These are phyloP conservation scores for Rhincodon typus DNA, from an alignment of 2,797 vertebrate genomes.

Conservation along the genomic window DNA sequence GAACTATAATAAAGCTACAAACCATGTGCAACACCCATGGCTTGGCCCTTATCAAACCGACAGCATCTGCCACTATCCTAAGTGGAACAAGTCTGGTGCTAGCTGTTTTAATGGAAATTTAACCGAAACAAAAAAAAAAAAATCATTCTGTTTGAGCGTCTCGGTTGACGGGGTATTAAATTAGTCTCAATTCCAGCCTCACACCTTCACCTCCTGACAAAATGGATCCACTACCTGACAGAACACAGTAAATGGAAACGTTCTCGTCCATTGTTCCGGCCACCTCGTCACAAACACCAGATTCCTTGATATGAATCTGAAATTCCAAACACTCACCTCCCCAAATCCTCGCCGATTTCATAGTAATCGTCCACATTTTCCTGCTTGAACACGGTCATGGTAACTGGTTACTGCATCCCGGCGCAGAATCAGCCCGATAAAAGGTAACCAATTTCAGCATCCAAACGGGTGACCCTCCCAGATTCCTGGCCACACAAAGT, in stretches of 20 bases:
- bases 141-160: neutral
- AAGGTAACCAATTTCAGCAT: slow-evolving; percentile 17
- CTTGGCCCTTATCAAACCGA: neutral
- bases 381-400: slow-evolving; percentile 84
- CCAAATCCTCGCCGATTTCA: slow-evolving; percentile 81
- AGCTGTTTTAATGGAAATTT: neutral
- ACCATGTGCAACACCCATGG: neutral
- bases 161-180: neutral
- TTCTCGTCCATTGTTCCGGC: neutral
- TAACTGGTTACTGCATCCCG: slow-evolving; percentile 47
- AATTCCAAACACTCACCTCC: slow-evolving; percentile 64
- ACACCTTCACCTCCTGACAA: slow-evolving; percentile 18
- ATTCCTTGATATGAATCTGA: neutral
- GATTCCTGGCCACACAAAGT: neutral
- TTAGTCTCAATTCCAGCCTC: neutral
- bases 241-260: neutral
- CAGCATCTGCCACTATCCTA: neutral
- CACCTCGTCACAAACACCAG: neutral
- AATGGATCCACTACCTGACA: slow-evolving; percentile 2
- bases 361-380: slow-evolving; percentile 86
- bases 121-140: neutral
- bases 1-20: neutral
- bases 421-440: neutral
- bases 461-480: slow-evolving; percentile 3
- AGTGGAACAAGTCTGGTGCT: neutral